A percentile compares a stretch with the other conserved stretches of the same genome.
Evolutionary conservation across 2,888 invertebrate species (phyloP).

Genomic region (Polyommatus iphigenia): DNA sequence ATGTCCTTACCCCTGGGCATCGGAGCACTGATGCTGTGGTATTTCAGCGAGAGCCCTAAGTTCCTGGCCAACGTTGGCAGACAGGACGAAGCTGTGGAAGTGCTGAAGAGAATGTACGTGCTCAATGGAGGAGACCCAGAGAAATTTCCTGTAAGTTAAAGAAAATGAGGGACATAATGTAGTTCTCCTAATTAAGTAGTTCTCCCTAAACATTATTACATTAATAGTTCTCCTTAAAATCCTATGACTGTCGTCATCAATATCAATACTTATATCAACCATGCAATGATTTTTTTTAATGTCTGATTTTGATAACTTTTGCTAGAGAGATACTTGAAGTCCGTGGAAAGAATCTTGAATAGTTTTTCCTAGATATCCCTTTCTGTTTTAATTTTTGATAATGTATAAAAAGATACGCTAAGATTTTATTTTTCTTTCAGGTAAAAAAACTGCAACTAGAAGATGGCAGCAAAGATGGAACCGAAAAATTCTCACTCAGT

Average conservation of each 20-base stretch:
- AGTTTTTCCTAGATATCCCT: no score
- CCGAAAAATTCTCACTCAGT: constrained; percentile 62
- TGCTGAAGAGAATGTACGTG: constrained; percentile 80
- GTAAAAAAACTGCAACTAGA: constrained; percentile 58
- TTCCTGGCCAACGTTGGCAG: constrained; percentile 84
- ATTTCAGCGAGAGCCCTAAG: constrained; percentile 87
- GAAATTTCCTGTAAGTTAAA: constrained; percentile 58
- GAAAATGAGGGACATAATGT: background rate
- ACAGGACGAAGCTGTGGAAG: constrained; percentile 80
- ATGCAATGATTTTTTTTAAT: no score
- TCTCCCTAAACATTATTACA: no score
- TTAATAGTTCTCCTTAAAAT: no score
- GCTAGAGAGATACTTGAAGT: no score
- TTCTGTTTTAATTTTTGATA: no score
- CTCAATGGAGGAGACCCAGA: constrained; percentile 70
- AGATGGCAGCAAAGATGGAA: constrained; percentile 57
- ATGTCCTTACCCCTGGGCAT: constrained; percentile 82
- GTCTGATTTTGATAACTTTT: no score
- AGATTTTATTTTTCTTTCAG: constrained; percentile 43
- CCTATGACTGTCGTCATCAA: no score
- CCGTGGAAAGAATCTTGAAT: no score
- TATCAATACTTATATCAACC: no score
- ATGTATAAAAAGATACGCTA: no score
- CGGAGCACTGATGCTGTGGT: constrained; percentile 79
- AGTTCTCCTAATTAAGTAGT: background rate